Conservation (phyloP, 2,113 vertebrate species). For the Chelonoidis abingdonii region DNA sequence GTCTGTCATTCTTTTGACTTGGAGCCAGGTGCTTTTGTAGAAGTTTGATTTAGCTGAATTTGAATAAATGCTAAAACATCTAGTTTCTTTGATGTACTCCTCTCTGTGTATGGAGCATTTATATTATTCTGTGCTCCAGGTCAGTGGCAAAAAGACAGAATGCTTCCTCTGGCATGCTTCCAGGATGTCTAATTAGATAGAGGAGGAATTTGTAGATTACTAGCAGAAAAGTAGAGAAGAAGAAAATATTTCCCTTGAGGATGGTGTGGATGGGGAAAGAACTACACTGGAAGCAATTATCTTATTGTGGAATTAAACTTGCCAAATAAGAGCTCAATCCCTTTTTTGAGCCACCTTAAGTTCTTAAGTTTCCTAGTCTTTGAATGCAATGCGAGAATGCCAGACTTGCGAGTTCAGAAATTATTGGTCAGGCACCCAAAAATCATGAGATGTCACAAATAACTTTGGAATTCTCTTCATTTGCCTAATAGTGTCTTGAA, state of each 20-base stretch:
- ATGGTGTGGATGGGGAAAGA: not conserved
- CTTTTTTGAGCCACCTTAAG: not conserved
- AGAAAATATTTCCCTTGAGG: not conserved
- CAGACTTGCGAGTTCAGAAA: not conserved
- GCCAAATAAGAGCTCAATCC: not conserved
- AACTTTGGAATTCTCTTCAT: too few species aligned
- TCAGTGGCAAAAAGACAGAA: not conserved
- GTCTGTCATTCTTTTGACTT: not conserved
- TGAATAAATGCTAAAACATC: not conserved
- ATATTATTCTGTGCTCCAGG: not conserved
- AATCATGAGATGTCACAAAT: not conserved
- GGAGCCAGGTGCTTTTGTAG: not conserved
- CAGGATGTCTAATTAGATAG: slow-evolving; percentile 32
- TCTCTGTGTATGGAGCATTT: not conserved
- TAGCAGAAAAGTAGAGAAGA: not conserved
- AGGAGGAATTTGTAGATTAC: not conserved
- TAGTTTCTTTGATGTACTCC: not conserved
- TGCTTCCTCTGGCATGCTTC: not conserved
- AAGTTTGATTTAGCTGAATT: not conserved
- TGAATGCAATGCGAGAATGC: not conserved
- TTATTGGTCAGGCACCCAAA: not conserved
- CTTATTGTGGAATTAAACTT: not conserved
- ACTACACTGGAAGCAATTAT: not conserved
- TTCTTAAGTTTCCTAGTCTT: not conserved
- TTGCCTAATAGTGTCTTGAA: too few species aligned